Conservation (phyloP, 1,140 invertebrate genomes). For the Leucophenga varia region DNA sequence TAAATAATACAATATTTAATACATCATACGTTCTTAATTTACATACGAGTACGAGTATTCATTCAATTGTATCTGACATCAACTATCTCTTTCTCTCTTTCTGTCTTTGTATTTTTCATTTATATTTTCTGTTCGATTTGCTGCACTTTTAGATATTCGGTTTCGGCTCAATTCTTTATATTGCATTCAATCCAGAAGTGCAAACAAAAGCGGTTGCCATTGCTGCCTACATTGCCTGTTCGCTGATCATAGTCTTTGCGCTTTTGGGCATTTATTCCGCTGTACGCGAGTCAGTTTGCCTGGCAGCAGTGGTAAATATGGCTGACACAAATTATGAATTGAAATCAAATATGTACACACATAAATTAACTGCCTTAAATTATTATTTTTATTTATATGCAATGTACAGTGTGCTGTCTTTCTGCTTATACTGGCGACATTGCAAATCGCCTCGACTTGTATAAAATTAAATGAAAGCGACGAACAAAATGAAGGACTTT, state of each 20-base stretch:
- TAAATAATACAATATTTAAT: no score
- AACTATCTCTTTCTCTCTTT: no score
- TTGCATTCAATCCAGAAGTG: constrained; percentile 37
- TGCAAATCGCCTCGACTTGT: constrained; percentile 31
- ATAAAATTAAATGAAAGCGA: constrained; percentile 27
- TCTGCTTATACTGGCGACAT: constrained; percentile 35
- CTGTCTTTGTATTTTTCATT: constrained; percentile 10
- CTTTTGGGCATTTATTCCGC: constrained; percentile 40
- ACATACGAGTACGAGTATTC: no score
- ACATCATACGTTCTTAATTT: no score
- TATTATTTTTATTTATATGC: not conserved
- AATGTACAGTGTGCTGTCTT: constrained; percentile 34
- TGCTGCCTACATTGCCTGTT: constrained; percentile 28
- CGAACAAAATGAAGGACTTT: constrained; percentile 28
- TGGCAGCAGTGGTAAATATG: constrained; percentile 34
- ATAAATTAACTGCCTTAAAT: not conserved
- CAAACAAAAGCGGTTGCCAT: constrained; percentile 34
- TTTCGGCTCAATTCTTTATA: constrained; percentile 36
- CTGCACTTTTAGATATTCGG: constrained; percentile 25
- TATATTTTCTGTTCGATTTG: constrained; percentile 11
- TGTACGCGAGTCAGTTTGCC: constrained; percentile 36
- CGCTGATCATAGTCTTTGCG: constrained; percentile 36
- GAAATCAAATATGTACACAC: no score
- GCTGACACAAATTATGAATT: not conserved
- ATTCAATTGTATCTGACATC: no score